Evolutionary conservation across 1,140 invertebrate genomes (phyloP), one percentile per base, ranked within the genome.

Genomic region (Aphaenogaster ashmeadi): DNA sequence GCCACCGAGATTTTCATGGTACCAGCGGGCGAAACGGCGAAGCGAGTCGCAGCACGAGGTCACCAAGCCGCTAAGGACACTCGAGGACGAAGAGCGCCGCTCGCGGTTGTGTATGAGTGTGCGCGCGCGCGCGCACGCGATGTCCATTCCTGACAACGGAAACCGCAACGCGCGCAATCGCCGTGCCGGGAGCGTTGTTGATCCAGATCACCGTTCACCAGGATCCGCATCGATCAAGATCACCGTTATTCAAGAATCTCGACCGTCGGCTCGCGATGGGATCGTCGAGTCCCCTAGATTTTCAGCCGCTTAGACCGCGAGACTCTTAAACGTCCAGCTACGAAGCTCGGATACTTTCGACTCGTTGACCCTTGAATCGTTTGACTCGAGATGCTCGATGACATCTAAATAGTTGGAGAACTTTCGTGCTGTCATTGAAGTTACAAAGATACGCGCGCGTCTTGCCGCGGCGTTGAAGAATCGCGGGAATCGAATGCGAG

Each of bases 241-340:
- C 80, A 84, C 69, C 80, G 80, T 84, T 84, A 84, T 60, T 75
- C 80, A 44, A 74, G 80, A 84, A 60, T 84, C 80, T 50, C 41
- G 13, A 75, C 13, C 3, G n/a, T 38, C 21, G 8, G 13, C 36
- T 27, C 36, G 50, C 27, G 33, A 56, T 69, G 54, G 9, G 58
- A 41, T 38, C 13, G 18, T 58, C 18, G 33, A 33, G 2, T 18
- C n/a, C n/a, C 18, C 4, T 38, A 41, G 21, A 62, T 84, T 74
- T 27, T 56, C 36, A 56, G 21, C 9, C 38, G n/a, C 44, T 52
- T 75, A 54, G 52, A 56, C n/a, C 13, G 9, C 8, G 50, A 75
- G 9, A 36, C 33, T 38, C n/a, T 38, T 56, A 11, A 50, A 33
- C 27, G 15, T 5, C 13, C 33, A 41, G 44, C n/a, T 44, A 18